phyloP scores from a whole-genome alignment of 2,888 invertebrate genomes.

The Sinotaia quadrata region DNA sequence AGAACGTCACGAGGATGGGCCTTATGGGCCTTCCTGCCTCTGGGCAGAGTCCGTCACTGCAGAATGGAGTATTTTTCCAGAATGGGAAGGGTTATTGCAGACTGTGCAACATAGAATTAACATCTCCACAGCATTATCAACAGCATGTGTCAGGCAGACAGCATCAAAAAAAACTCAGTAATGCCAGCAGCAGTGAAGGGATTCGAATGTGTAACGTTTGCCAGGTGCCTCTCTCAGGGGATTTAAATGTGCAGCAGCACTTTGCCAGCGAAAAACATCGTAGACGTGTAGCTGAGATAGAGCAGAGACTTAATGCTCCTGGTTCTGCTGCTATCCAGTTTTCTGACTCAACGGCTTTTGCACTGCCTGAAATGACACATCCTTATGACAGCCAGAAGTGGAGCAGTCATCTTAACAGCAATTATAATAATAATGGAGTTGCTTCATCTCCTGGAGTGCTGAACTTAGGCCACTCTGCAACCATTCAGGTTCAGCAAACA shows the following conservation, averaged over 20 bases:
- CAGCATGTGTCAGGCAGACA: conserved; percentile 41
- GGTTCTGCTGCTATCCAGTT: too few species aligned
- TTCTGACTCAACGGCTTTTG: too few species aligned
- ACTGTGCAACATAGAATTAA: conserved; percentile 41
- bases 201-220: conserved; percentile 45
- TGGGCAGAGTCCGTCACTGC: background rate
- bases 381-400: too few species aligned
- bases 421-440: too few species aligned
- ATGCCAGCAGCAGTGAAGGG: background rate
- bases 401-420: too few species aligned
- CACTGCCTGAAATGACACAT: too few species aligned
- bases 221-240: conserved; percentile 40
- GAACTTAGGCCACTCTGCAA: too few species aligned
- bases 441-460: too few species aligned
- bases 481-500: too few species aligned
- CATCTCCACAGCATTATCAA: conserved; percentile 35
- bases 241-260: conserved; percentile 45
- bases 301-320: background rate
- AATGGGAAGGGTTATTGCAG: conserved; percentile 41
- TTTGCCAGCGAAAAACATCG: conserved; percentile 46
- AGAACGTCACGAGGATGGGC: background rate
- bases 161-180: conserved; percentile 38
- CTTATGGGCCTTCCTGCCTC: background rate
- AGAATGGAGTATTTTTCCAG: background rate
- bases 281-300: conserved; percentile 31